These are phyloP conservation scores for Dasyprocta punctata DNA, from an alignment of 2,113 vertebrate genomes.

Conservation along the genomic window DNA sequence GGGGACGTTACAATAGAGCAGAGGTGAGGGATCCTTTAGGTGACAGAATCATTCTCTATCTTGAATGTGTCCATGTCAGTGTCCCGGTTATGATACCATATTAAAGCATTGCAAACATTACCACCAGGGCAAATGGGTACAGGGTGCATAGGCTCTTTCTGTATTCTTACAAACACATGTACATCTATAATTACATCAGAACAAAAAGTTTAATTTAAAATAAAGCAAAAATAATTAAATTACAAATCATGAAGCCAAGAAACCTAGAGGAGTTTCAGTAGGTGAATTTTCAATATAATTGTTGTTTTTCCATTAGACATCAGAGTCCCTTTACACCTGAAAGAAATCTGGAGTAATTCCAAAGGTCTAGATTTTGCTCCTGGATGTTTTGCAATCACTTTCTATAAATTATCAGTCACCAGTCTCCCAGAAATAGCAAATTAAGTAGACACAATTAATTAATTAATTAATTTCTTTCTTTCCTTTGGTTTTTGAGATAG, in stretches of 20 bases:
- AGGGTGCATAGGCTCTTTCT: not conserved
- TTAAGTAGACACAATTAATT: not conserved
- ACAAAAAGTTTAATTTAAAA: not conserved
- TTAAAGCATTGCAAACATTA: not conserved
- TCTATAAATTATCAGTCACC: not conserved
- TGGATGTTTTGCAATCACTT: not conserved
- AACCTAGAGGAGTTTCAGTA: not conserved
- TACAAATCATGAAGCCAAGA: constrained; percentile 4
- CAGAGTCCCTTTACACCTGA: not conserved
- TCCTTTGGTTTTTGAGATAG: not conserved
- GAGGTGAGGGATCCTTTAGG: not conserved
- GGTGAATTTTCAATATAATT: constrained; percentile 28
- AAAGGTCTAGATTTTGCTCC: not conserved
- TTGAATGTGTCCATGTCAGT: not conserved
- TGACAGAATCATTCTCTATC: not conserved
- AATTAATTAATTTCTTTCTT: not conserved
- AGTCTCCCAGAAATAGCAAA: not conserved
- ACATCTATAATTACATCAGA: not conserved
- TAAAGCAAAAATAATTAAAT: not conserved
- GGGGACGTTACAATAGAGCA: not conserved
- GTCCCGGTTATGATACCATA: not conserved
- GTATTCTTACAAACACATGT: not conserved
- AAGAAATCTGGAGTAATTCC: constrained; percentile 31
- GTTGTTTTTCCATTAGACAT: not conserved
- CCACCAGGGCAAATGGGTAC: not conserved